phyloP scores from a whole-genome alignment of 1,140 invertebrate genomes.

The Spodoptera frugiperda region DNA sequence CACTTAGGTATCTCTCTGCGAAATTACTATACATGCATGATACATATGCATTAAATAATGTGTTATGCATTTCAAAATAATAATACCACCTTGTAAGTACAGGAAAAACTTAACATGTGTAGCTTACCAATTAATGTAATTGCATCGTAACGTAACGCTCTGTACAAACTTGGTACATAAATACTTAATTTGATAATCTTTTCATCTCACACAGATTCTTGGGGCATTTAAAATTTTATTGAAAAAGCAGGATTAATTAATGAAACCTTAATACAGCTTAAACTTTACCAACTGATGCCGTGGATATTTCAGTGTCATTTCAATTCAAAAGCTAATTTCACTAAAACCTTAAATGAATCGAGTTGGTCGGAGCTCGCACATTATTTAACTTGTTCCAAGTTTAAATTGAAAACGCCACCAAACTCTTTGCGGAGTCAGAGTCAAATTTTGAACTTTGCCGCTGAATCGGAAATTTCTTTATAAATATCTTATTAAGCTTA shows the following conservation, averaged over 20 bases:
- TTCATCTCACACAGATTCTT: constrained; percentile 19
- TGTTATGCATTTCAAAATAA: no score
- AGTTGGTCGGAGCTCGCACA: constrained; percentile 79
- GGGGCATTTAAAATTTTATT: constrained; percentile 45
- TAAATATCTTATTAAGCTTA: constrained; percentile 86
- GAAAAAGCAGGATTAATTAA: constrained; percentile 58
- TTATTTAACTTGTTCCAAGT: constrained; percentile 85
- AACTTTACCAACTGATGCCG: constrained; percentile 65
- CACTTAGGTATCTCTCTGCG: no score
- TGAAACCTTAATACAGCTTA: constrained; percentile 54
- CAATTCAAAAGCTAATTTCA: constrained; percentile 84
- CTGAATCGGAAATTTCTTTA: constrained; percentile 86
- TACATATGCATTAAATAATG: no score
- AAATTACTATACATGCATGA: no score
- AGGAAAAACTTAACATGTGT: no score
- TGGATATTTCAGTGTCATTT: constrained; percentile 75
- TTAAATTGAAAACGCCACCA: constrained; percentile 84
- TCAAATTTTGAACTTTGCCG: constrained; percentile 85
- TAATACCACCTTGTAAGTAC: no score
- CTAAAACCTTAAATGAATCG: constrained; percentile 85
- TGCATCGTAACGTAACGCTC: no score
- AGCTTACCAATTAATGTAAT: no score
- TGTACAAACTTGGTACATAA: no score
- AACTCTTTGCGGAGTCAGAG: constrained; percentile 82
- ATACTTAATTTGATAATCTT: neutral